Conservation (phyloP, 2,113 vertebrate species). For the Leucopternis melanops region DNA sequence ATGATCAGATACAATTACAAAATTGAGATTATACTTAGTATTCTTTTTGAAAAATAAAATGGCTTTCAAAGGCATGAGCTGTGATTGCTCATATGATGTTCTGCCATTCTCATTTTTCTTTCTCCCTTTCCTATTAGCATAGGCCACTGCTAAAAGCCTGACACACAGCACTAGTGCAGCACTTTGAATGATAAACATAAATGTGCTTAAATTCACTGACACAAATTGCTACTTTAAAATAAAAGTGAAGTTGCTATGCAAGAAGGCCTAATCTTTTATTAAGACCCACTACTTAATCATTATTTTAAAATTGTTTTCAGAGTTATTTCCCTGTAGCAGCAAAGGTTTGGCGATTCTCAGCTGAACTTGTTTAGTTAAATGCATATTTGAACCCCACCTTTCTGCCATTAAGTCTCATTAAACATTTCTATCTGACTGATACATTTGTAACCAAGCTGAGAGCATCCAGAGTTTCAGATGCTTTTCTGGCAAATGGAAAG, state of each 20-base stretch:
- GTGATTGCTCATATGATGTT: accelerated
- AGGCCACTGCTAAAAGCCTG: too few species aligned
- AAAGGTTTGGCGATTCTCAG: not conserved
- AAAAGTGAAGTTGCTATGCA: not conserved
- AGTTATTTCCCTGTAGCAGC: not conserved
- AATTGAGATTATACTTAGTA: not conserved
- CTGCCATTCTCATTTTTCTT: not conserved
- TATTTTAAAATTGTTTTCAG: not conserved
- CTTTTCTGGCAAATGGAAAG: conserved; percentile 7
- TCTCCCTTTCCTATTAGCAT: not conserved
- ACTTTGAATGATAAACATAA: not conserved
- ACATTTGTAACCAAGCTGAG: not conserved
- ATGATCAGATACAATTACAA: not conserved
- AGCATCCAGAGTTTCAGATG: not conserved
- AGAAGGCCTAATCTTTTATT: not conserved
- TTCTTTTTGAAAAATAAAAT: not conserved
- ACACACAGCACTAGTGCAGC: accelerated
- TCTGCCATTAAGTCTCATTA: not conserved
- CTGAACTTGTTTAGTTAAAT: not conserved
- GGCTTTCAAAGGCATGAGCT: not conserved
- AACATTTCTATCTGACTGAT: not conserved
- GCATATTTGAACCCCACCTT: not conserved
- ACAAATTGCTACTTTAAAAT: not conserved
- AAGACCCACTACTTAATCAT: not conserved
- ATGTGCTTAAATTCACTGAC: not conserved